Evolutionary conservation across 2,113 vertebrate species (phyloP), one percentile per base, ranked within the genome.

Genomic region (Amia ocellicauda): DNA sequence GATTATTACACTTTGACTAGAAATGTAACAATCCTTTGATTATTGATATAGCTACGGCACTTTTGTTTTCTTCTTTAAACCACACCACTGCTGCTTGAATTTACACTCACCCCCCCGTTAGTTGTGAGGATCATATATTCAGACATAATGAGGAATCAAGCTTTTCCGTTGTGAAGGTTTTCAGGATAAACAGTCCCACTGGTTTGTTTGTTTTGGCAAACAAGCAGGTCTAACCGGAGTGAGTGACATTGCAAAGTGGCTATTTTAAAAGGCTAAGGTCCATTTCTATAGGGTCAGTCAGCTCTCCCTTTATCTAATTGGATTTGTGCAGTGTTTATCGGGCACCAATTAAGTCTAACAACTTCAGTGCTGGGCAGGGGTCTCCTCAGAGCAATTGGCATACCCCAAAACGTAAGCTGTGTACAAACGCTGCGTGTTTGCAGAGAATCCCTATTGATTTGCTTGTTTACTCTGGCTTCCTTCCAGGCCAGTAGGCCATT

Each of bases 381-480:
- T 69, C 69, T 71, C 66, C 68, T 43, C 77, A 54, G 47, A 64
- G 66, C 60, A 13, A 13, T 67, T 80, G 79, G 62, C 75, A 69
- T 23, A 23, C 64, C 60, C 49, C 74, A 40, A 49, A 74, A 65
- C 43, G 64, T 70, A 70, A 78, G 68, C 71, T 53, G 8, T 69
- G 54, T 74, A 60, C 75, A 78, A 77, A 79, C 76, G 80, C 72
- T 78, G 71, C 72, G 66, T 66, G 69, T 81, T 84, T 81, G 64
- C 72, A 74, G 60, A 80, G 65, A 13, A 11, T 74, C 83, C 77
- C 58, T 68, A 78, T 76, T 28, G 70, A 72, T 74, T 72, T 76
- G 64, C 52, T 70, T 85, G 72, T 85, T 86, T 85, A 79, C 70
- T 68, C 71, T 83, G 84, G 77, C 79, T 60, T 61, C 16, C 26